Base-by-base conservation (phyloP, 2,797 vertebrate genomes). In the Gallirallus australis region DNA sequence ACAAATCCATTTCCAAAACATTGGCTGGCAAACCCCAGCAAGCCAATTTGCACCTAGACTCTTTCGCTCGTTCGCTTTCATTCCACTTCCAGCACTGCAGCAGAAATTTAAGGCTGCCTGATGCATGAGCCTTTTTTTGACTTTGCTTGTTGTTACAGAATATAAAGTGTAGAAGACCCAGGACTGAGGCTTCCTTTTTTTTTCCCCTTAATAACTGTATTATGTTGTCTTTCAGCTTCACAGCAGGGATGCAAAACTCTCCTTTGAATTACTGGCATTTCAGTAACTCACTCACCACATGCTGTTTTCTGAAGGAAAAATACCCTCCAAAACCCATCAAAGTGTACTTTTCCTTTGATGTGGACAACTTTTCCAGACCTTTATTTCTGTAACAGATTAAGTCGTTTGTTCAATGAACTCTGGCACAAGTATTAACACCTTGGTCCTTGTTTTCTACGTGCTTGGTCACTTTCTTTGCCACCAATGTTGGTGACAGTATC, bases 191-290 rank as follows among this genome's bases (percentile, higher is more conserved):
- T 91, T 80, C 45, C 40, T 91, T 94, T 94, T 65, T 78, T 78
- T 6, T 19, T 45, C 42, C 35, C 60, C 13, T 87, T 86, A 69
- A 89, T 39, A 35, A 25, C 91, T 94, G 73, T 57, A 88, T 96
- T 93, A 90, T 93, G 50, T 87, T 97, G 94, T 96, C 94, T 97
- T 92, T 97, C 95, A 96, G 68, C 83, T 37, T 52, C 94, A 86
- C 94, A 96, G 96, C 90, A 94, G 95, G 90, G 82, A 83, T 63
- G 78, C 66, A 94, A 92, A 96, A 59, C 82, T 59, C 83, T 92
- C 69, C 87, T 95, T 87, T 77, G 92, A 97, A 94, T 93, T 96
- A 88, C 71, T 79, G 71, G 42, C 60, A 69, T 86, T 93, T 91
- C 88, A 96, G 93, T 81, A 89, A 73, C 84, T 96, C 59, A 75